A percentile compares a stretch with the other conserved stretches of the same genome.
phyloP scores from a whole-genome alignment of 2,888 invertebrate genomes.

The Tenthredo distinguenda region DNA sequence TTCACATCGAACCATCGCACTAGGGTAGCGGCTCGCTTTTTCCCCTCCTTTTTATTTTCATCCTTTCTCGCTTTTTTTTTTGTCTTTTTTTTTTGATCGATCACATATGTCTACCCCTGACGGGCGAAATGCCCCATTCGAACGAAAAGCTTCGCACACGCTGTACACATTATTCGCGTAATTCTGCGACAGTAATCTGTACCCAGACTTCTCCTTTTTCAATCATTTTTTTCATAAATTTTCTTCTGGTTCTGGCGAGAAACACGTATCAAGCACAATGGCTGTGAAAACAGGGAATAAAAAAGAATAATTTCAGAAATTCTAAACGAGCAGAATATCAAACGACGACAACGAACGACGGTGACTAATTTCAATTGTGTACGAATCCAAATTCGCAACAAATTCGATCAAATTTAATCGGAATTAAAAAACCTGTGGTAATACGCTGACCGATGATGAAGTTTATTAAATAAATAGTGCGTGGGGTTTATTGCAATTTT shows the following conservation, averaged over 20 bases:
- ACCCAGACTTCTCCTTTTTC: not conserved
- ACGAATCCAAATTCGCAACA: no score
- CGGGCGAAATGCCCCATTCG: not conserved
- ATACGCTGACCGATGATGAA: not conserved
- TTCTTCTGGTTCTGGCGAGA: not conserved
- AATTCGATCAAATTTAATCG: conserved; percentile 66
- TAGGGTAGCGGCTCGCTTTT: not conserved
- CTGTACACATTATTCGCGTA: not conserved
- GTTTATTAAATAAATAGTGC: not conserved
- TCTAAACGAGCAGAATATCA: no score
- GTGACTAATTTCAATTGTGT: no score
- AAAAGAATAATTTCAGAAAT: not conserved
- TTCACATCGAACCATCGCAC: not conserved
- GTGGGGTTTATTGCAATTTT: not conserved
- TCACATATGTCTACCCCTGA: not conserved
- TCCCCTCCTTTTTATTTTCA: not conserved
- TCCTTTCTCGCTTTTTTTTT: not conserved
- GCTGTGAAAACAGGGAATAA: not conserved
- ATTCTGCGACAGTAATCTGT: not conserved
- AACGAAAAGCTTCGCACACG: not conserved
- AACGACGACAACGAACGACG: no score
- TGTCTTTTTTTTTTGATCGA: not conserved
- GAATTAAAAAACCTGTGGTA: not conserved
- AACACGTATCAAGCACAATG: not conserved
- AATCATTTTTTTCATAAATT: not conserved